A percentile compares a stretch with the other conserved stretches of the same genome.
phyloP scores from a whole-genome alignment of 2,888 invertebrate genomes.

The Drosophila flavopinicola region DNA sequence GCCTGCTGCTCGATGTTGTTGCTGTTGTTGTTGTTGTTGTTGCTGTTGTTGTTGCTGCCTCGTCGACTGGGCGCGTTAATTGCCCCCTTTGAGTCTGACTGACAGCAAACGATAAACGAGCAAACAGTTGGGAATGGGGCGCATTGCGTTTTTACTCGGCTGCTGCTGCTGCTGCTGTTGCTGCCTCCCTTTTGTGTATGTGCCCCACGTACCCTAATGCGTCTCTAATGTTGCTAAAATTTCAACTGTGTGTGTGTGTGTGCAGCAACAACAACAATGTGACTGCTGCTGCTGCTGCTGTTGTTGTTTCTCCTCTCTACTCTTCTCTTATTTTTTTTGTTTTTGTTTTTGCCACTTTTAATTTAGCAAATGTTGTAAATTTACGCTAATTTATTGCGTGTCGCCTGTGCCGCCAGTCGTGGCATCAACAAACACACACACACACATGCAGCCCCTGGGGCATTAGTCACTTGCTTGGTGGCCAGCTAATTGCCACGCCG shows the following conservation, averaged over 20 bases:
- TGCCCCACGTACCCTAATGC: conserved; percentile 46
- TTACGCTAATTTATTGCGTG: conserved; percentile 80
- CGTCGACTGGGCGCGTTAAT: conserved; percentile 69
- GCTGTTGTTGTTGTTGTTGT: conserved; percentile 12
- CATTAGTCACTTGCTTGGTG: conserved; percentile 76
- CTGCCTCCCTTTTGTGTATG: conserved; percentile 26
- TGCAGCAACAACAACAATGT: conserved; percentile 34
- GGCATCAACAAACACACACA: conserved; percentile 45
- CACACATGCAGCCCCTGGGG: conserved; percentile 28
- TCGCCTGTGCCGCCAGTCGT: conserved; percentile 72
- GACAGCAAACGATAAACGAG: conserved; percentile 76
- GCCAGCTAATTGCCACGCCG: conserved; percentile 68
- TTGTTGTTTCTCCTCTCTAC: conserved; percentile 10
- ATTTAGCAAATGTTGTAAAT: conserved; percentile 80
- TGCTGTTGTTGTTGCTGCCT: conserved; percentile 26
- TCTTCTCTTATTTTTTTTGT: neutral
- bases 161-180: neutral
- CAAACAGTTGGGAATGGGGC: conserved; percentile 65
- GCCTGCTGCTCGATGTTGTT: conserved; percentile 13
- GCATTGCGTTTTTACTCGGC: conserved; percentile 19
- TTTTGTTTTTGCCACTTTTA: conserved; percentile 72
- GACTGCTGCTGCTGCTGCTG: conserved; percentile 1
- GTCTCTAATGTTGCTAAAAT: conserved; percentile 69
- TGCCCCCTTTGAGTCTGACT: conserved; percentile 77
- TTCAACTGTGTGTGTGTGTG: conserved; percentile 38